Base-by-base conservation (phyloP, 2,113 vertebrate species). In the Tinamus guttatus region DNA sequence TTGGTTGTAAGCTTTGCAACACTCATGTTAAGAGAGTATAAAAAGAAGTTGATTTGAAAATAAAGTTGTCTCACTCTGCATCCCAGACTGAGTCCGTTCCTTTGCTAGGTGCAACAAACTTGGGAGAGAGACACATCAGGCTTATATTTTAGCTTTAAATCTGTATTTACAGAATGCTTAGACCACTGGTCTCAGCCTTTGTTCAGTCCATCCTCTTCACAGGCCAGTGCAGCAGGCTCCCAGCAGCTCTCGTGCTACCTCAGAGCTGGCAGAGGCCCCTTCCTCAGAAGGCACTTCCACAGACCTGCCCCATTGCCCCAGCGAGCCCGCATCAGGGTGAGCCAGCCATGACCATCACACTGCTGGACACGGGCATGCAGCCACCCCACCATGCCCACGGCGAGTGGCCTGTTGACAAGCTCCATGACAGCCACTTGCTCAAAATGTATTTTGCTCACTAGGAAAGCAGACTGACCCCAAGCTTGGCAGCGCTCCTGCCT, bases 381-480 rank as follows among this genome's bases (percentile, higher is more conserved):
- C 47, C 47, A 47, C 34, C 22, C 47, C 20, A 11, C 11, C 16
- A 14, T 15, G 41, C 15, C 60, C 6, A 12, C 56, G 32, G 3
- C 62, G 7, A 17, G 56, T 15, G 2, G 2, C 20, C 0, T 52
- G 32, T 17, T 30, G 1, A 13, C 13, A 56, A 89, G 43, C 3
- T 2, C 13, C 3, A 3, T 47, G 34, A 63, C 12, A 64, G 41
- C 3, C 19, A 7, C 52, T 20, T 52, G 32, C n/a, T 45, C 28
- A 24, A 67, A 56, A 58, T 9, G 13, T 0, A 58, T 7, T n/a
- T 2, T 5, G 7, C 76, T 15, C 41, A 24, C 7, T 2, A 1
- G 38, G 14, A 85, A 67, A 67, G 22, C 8, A 41, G 84, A 38
- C 9, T 14, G 38, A 88, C 17, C 25, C 30, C 86, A 80, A 17